Evolutionary conservation across 2,797 vertebrate genomes (phyloP), one percentile per base, ranked within the genome.

Genomic region (Enteromius radiatus): DNA sequence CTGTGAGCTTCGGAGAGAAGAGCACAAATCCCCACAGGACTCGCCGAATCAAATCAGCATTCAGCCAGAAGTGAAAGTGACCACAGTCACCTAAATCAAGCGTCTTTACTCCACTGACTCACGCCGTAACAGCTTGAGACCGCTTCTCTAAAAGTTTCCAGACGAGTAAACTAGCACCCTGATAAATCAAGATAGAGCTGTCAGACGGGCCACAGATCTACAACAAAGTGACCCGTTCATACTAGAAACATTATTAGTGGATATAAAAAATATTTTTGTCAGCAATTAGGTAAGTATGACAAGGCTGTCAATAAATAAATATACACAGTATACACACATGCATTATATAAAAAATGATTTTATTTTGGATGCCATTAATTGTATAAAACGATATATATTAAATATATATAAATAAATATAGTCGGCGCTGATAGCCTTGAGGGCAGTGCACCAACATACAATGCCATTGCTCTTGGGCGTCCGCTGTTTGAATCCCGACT

Each of bases 1-100:
- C 59, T 23, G 26, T 65, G 56, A 33, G 76, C 68, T 73, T 73
- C 28, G 12, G 69, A 59, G n/a, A 47, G 73, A 59, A 33, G 49
- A 82, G 28, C 43, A 43, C 49, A 17, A 59, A 76, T 82, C 73
- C 73, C 73, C 73, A 43, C 63, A 69, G 64, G 81, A 76, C 36
- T 9, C 2, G 8, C 33, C 5, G 17, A 67, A 82, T 82, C 5
- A 65, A 75, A 82, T 75, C 70, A 75, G 45, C 80, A 54, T 69
- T 47, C 23, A 76, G 36, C 81, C 36, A 11, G 73, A 65, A 82
- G 70, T 52, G 31, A 65, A 81, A 19, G 38, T 76, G 81, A 82
- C 73, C 81, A 56, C n/a, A 1, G 49, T 3, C 63, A n/a, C 45
- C 45, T 65, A 6, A 82, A 75, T 41, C 1, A 54, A 64, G 28